Evolutionary conservation across 1,140 invertebrate genomes (phyloP).

Genomic region (Cecropterus lyciades): DNA sequence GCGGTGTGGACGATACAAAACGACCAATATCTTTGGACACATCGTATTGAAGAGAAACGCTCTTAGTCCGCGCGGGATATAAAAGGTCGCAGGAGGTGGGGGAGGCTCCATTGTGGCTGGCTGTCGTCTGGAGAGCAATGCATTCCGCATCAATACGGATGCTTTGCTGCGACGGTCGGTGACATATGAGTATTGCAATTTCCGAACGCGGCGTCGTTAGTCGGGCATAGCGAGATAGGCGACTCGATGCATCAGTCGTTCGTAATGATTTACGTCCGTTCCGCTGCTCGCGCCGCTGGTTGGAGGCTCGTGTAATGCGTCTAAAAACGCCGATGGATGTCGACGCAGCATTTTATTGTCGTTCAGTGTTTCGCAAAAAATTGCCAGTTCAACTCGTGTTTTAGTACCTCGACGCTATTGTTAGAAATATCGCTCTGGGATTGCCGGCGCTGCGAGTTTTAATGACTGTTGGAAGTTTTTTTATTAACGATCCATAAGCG

Average conservation of each 20-base stretch:
- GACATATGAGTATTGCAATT: constrained; percentile 78
- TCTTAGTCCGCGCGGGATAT: constrained; percentile 6
- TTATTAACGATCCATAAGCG: constrained; percentile 26
- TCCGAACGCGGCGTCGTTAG: constrained; percentile 68
- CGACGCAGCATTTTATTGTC: constrained; percentile 39
- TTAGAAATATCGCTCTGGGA: constrained; percentile 36
- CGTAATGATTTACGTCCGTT: constrained; percentile 64
- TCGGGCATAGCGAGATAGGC: constrained; percentile 52
- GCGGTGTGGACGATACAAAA: constrained; percentile 31
- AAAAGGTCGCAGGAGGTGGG: constrained; percentile 32
- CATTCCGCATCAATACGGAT: constrained; percentile 59
- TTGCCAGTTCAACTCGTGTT: constrained; percentile 35
- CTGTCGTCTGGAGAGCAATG: constrained; percentile 44
- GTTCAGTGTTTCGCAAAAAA: constrained; percentile 32
- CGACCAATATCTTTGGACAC: constrained; percentile 40
- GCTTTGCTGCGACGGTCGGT: constrained; percentile 57
- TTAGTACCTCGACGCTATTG: constrained; percentile 42
- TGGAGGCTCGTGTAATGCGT: constrained; percentile 30
- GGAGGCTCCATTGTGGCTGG: constrained; percentile 38
- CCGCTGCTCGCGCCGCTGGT: constrained; percentile 48
- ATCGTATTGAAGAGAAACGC: constrained; percentile 29
- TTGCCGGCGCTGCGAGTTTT: constrained; percentile 31
- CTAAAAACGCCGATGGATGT: constrained; percentile 45
- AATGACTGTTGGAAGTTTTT: constrained; percentile 28
- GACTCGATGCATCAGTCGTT: constrained; percentile 54